A percentile compares a stretch with the other conserved stretches of the same genome.
phyloP scores from a whole-genome alignment of 64 coral and sea anemone genomes.

The Anthopleura sola region DNA sequence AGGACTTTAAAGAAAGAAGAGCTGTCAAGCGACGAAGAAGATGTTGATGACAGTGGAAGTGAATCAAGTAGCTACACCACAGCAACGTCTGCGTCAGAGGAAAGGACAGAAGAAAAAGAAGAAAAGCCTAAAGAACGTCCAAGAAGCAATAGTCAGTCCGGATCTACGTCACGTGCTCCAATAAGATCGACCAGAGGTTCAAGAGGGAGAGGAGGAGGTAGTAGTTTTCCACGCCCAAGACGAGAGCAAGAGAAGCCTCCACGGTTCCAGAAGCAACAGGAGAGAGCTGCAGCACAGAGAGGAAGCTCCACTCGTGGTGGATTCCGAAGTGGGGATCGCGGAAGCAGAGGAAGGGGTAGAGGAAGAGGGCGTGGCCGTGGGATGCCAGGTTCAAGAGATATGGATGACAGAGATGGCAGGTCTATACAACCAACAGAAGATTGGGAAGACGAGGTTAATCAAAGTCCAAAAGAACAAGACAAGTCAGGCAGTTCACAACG shows the following conservation, averaged over 20 bases:
- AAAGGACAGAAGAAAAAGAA: slow-evolving; percentile 53
- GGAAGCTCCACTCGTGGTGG: slow-evolving; percentile 37
- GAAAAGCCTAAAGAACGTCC: slow-evolving; percentile 35
- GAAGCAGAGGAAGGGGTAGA: slow-evolving; percentile 63
- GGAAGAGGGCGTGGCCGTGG: slow-evolving; percentile 58
- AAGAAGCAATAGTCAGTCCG: background rate
- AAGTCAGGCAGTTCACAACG: slow-evolving; percentile 27
- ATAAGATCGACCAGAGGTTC: slow-evolving; percentile 17
- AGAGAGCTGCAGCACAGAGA: slow-evolving; percentile 58
- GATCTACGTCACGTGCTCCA: background rate
- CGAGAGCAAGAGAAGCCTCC: slow-evolving; percentile 79
- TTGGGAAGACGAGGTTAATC: slow-evolving; percentile 73
- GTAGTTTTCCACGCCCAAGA: slow-evolving; percentile 46
- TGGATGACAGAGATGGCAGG: slow-evolving; percentile 21
- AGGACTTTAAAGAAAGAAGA: slow-evolving; percentile 52
- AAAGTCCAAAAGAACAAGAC: slow-evolving; percentile 42
- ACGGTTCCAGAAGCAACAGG: slow-evolving; percentile 93
- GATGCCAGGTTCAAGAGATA: slow-evolving; percentile 2
- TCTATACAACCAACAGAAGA: slow-evolving; percentile 68
- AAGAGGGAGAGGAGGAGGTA: slow-evolving; percentile 46
- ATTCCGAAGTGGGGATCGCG: slow-evolving; percentile 29
- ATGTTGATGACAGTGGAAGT: slow-evolving; percentile 64
- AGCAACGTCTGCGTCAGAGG: slow-evolving; percentile 94
- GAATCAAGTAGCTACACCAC: slow-evolving; percentile 91
- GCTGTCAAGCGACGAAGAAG: slow-evolving; percentile 19